These are phyloP conservation scores for Synchiropus splendidus DNA, from an alignment of 2,113 vertebrate species.

Conservation along the genomic window DNA sequence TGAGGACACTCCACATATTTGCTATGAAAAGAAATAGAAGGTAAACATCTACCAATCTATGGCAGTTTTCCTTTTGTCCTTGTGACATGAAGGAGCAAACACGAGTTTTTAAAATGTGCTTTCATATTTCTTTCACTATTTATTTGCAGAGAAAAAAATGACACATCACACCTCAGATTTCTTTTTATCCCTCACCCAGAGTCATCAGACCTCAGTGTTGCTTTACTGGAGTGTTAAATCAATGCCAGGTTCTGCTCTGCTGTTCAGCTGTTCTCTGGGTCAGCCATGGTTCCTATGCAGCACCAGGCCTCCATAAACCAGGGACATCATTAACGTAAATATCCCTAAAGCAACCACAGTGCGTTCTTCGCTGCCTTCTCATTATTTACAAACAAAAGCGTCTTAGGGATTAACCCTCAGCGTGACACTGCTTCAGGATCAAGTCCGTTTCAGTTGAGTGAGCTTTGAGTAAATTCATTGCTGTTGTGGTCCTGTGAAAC, in stretches of 20 bases:
- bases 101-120: too few species aligned
- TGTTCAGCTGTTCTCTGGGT: constrained; percentile 16
- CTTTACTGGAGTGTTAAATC: constrained; percentile 29
- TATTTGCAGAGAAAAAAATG: too few species aligned
- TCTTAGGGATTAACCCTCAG: constrained; percentile 14
- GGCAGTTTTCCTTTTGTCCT: too few species aligned
- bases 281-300: constrained; percentile 34
- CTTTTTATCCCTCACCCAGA: background rate
- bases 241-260: constrained; percentile 30
- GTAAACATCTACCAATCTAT: too few species aligned
- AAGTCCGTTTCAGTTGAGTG: constrained; percentile 17
- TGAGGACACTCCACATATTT: too few species aligned
- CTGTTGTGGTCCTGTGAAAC: too few species aligned
- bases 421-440: background rate
- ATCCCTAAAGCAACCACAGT: constrained; percentile 22
- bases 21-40: too few species aligned
- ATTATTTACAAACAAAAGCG: constrained; percentile 22
- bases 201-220: constrained; percentile 18
- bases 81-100: too few species aligned
- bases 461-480: background rate
- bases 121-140: too few species aligned
- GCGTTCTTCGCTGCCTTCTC: constrained; percentile 8
- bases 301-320: constrained; percentile 27
- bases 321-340: constrained; percentile 13
- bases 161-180: too few species aligned